phyloP scores from a whole-genome alignment of 2,113 vertebrate genomes.

The Mustela nigripes region DNA sequence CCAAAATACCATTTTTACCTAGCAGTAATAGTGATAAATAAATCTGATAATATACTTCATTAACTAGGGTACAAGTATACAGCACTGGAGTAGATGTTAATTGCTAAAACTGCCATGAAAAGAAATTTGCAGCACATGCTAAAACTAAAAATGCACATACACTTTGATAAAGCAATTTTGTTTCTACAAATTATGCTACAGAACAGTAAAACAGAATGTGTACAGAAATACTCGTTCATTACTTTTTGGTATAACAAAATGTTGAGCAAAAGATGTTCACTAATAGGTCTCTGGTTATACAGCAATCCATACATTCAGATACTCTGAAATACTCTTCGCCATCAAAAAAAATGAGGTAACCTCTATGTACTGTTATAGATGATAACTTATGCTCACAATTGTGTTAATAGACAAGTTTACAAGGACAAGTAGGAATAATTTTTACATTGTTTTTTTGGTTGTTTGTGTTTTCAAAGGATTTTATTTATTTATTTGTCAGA shows the following conservation, averaged over 20 bases:
- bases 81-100: not conserved
- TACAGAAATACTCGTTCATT: not conserved
- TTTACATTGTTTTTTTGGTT: not conserved
- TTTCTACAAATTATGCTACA: not conserved
- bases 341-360: not conserved
- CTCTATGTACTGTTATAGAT: not conserved
- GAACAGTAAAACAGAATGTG: conserved; percentile 12
- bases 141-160: not conserved
- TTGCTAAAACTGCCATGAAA: not conserved
- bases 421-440: conserved; percentile 36
- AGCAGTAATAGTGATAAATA: not conserved
- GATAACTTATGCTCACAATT: conserved; percentile 19
- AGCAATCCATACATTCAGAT: not conserved
- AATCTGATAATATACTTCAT: not conserved
- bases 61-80: not conserved
- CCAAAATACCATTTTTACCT: not conserved
- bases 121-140: not conserved
- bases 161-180: conserved; percentile 42
- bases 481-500: not conserved
- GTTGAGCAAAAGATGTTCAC: not conserved
- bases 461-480: not conserved
- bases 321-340: not conserved
- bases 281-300: not conserved
- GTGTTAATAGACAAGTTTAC: not conserved
- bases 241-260: not conserved